Evolutionary conservation across 2,797 vertebrate genomes (phyloP).

Genomic region (Cossypha heuglini): DNA sequence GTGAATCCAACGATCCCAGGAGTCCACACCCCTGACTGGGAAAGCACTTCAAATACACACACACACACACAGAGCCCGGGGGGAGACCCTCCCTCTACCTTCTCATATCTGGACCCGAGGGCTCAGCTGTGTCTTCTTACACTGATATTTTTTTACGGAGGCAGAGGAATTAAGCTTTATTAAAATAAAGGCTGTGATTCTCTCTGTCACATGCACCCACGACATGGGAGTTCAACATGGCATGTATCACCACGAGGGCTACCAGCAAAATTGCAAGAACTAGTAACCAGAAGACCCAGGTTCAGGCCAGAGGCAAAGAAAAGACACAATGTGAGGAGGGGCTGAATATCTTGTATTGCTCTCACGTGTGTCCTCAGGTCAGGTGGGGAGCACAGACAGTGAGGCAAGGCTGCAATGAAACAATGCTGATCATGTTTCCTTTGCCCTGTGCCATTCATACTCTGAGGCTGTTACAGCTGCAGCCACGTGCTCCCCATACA

Average conservation of each 20-base stretch:
- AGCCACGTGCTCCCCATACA: not conserved
- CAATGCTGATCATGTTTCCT: not conserved
- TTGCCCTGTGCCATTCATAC: not conserved
- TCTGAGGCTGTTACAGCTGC: not conserved
- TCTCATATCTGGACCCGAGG: not conserved
- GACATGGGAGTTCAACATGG: not conserved
- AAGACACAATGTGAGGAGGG: not conserved
- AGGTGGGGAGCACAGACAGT: not conserved
- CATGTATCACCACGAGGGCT: conserved; percentile 18
- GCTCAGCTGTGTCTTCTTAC: not conserved
- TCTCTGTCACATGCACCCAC: conserved; percentile 11
- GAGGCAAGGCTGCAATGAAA: conserved; percentile 1
- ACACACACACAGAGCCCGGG: rapidly evolving
- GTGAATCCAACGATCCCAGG: rapidly evolving
- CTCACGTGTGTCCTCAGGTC: conserved; percentile 39
- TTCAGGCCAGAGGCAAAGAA: conserved; percentile 6
- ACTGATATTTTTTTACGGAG: not conserved
- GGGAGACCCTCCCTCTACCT: not conserved
- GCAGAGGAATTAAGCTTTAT: conserved; percentile 9
- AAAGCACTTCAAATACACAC: not conserved
- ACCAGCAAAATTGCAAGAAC: conserved; percentile 8
- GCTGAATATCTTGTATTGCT: not conserved
- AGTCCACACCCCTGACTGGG: not conserved
- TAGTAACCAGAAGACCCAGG: not conserved
- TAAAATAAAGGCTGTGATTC: conserved; percentile 23